A percentile compares a stretch with the other conserved stretches of the same genome.
phyloP scores from a whole-genome alignment of 1,140 invertebrate genomes.

The Brachionus paranguensis region DNA sequence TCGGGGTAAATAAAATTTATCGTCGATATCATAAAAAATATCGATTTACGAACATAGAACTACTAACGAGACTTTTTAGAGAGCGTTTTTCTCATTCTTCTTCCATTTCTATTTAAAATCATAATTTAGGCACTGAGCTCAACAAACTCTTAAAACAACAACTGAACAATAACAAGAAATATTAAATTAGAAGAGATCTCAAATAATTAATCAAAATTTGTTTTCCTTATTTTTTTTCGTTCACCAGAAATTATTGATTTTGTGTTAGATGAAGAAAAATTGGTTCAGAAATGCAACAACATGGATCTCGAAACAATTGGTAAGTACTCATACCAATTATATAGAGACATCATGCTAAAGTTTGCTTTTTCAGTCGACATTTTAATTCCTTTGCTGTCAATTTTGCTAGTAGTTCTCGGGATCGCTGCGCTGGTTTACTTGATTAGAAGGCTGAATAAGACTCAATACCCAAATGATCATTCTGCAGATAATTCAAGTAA shows the following conservation, averaged over 20 bases:
- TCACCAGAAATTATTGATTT: not conserved
- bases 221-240: not conserved
- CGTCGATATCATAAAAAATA: not conserved
- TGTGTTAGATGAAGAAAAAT: not conserved
- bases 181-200: not conserved
- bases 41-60: not conserved
- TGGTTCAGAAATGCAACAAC: not conserved
- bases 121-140: not conserved
- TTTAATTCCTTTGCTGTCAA: not conserved
- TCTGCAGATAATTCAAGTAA: not conserved
- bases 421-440: not conserved
- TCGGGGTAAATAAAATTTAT: not conserved
- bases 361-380: not conserved
- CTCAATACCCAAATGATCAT: not conserved
- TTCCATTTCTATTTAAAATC: not conserved
- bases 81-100: not conserved
- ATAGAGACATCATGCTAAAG: not conserved
- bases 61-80: not conserved
- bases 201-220: not conserved
- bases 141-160: slow-evolving; percentile 1
- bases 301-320: not conserved
- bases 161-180: not conserved
- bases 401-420: not conserved
- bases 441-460: not conserved
- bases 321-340: not conserved